Evolutionary conservation across 1,140 invertebrate genomes (phyloP).

Genomic region (Melipona quadrifasciata): DNA sequence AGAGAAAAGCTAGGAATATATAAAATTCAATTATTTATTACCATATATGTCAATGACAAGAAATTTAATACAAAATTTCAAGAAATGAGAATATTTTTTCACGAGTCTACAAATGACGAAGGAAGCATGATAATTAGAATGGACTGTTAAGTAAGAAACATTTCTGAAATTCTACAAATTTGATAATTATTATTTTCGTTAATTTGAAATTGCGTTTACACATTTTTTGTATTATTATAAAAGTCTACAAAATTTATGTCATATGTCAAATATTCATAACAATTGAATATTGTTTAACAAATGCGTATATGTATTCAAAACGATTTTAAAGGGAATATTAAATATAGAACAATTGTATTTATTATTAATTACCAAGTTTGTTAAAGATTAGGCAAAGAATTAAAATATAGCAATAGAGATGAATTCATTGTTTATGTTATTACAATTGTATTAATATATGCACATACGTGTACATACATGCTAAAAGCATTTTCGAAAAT

Average conservation of each 20-base stretch:
- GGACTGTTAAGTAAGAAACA: not conserved
- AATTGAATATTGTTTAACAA: not conserved
- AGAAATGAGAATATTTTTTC: not conserved
- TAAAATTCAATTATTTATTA: not conserved
- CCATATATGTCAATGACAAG: not conserved
- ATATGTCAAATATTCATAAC: not conserved
- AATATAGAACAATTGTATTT: constrained; percentile 34
- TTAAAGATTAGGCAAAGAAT: not conserved
- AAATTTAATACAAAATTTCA: not conserved
- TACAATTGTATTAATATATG: not conserved
- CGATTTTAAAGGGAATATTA: constrained; percentile 55
- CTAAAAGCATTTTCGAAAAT: constrained; percentile 7
- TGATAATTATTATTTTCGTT: not conserved
- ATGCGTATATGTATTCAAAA: constrained; percentile 14
- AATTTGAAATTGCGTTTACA: not conserved
- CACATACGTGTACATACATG: constrained; percentile 7
- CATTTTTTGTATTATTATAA: not conserved
- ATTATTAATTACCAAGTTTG: not conserved
- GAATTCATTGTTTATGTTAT: constrained; percentile 1
- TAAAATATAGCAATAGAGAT: not conserved
- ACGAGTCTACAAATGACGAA: not conserved
- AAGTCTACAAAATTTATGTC: not conserved
- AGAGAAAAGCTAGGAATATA: not conserved
- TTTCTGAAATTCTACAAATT: not conserved
- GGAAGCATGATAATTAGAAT: not conserved